Evolutionary conservation across 2,888 invertebrate genomes (phyloP).

Genomic region (Anticlea derivata): DNA sequence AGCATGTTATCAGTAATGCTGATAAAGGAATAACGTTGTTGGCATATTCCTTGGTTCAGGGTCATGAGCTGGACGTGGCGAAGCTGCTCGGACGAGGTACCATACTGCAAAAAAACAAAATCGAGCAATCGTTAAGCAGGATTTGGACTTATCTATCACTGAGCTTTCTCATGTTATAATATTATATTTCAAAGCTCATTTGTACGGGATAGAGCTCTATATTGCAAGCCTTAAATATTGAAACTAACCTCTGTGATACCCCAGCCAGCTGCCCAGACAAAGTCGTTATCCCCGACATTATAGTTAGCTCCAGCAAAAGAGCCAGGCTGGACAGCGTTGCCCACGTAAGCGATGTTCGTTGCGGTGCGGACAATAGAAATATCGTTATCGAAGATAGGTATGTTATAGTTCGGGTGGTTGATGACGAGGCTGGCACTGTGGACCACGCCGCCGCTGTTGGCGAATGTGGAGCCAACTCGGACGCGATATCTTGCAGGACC

Average conservation of each 20-base stretch:
- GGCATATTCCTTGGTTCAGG: slow-evolving; percentile 44
- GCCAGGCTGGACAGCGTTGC: slow-evolving; percentile 26
- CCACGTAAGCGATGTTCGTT: slow-evolving; percentile 27
- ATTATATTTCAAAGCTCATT: too few relatives aligned
- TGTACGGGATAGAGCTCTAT: too few relatives aligned
- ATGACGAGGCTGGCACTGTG: slow-evolving; percentile 33
- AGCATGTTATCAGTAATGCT: slow-evolving; percentile 45
- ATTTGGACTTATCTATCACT: too few relatives aligned
- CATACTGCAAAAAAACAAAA: too few relatives aligned
- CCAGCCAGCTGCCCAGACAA: slow-evolving; percentile 63
- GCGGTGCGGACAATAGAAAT: slow-evolving; percentile 46
- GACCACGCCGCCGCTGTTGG: slow-evolving; percentile 53
- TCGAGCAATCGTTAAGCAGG: too few relatives aligned
- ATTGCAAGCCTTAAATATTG: not conserved
- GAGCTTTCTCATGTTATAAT: too few relatives aligned
- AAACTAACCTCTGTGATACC: slow-evolving; percentile 52
- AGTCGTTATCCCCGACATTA: slow-evolving; percentile 47
- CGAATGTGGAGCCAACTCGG: slow-evolving; percentile 53
- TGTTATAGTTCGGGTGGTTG: slow-evolving; percentile 57
- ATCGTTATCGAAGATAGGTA: slow-evolving; percentile 44
- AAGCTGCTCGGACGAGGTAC: slow-evolving; percentile 45
- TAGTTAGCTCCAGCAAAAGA: slow-evolving; percentile 47
- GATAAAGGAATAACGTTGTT: slow-evolving; percentile 25
- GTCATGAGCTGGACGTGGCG: slow-evolving; percentile 50
- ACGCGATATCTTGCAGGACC: slow-evolving; percentile 47